Base-by-base conservation (phyloP, 1,140 invertebrate species). In the Sitodiplosis mosellana region DNA sequence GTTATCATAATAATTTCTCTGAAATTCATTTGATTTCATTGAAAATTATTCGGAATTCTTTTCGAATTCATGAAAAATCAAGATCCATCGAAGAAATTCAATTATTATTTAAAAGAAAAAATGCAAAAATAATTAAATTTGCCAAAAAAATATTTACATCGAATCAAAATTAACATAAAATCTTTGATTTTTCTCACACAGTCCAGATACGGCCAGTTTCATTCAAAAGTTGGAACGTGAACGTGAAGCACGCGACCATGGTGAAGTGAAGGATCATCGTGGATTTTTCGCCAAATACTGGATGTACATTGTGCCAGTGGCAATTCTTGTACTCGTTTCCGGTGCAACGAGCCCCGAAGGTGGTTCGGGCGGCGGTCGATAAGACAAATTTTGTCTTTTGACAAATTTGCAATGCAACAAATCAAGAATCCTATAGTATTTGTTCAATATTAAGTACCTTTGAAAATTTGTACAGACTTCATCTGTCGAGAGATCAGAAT, bases 281-380 rank as follows among this genome's bases (percentile, higher is more conserved):
- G 91, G 88, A 44, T 95, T 96, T 64, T 75, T 96, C 56, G 85
- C 85, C 1, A 96, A 93, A 94, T 96, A 96, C 74, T 94, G 89
- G 90, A 92, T 93, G 84, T 93, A 93, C 61, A 89, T 93, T 56
- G 78, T 94, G 34, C 87, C 88, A 3, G 76, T 87, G 34, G 74
- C 87, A 18, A 78, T 94, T 47, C 78, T 93, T 56, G 71, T 93
- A 46, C 72, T 93, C 53, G 69, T 94, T 47, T 83, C 87, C 48
- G 82, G 85, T 34, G 84, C 83, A 12, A 72, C 78, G 15, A 87
- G 85, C 67, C 85, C 83, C 38, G 85, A 87, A 56, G 73, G 70
- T 54, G 72, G 61, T 53, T 68, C 61, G 46, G 59, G 51, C 46
- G 65, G 55, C 36, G 64, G 62, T 50, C 59, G 59, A 17, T 47